These are phyloP conservation scores for Philereme transversata DNA, from an alignment of 2,888 invertebrate genomes.

Conservation along the genomic window DNA sequence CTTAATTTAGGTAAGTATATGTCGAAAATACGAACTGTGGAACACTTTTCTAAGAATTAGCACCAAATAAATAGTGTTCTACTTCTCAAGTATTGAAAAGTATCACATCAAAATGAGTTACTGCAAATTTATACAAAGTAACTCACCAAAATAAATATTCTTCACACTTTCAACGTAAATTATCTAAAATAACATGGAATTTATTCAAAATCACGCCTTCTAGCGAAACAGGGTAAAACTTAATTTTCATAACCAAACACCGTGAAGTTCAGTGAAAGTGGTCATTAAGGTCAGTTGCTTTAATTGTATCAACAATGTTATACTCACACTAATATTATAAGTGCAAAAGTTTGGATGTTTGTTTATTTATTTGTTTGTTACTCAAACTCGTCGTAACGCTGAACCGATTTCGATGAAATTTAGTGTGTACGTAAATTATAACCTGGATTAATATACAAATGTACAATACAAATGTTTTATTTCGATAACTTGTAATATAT, in stretches of 20 bases:
- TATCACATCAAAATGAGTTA: neutral
- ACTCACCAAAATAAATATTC: constrained; percentile 10
- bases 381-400: no score
- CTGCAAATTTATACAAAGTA: neutral
- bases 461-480: no score
- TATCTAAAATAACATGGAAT: constrained; percentile 24
- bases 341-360: no score
- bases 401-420: no score
- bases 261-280: constrained; percentile 37
- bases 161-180: constrained; percentile 23
- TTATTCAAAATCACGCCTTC: constrained; percentile 40
- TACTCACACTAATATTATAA: no score
- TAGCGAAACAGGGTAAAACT: constrained; percentile 32
- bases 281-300: constrained; percentile 29
- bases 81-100: neutral
- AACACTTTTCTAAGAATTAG: no score
- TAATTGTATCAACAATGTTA: constrained; percentile 13
- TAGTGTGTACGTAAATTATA: no score
- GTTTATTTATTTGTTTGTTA: no score
- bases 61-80: neutral
- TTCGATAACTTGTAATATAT: no score
- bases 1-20: no score
- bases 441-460: no score
- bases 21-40: no score
- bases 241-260: constrained; percentile 40